Base-by-base conservation (phyloP, 2,113 vertebrate genomes). In the Phocoena phocoena region DNA sequence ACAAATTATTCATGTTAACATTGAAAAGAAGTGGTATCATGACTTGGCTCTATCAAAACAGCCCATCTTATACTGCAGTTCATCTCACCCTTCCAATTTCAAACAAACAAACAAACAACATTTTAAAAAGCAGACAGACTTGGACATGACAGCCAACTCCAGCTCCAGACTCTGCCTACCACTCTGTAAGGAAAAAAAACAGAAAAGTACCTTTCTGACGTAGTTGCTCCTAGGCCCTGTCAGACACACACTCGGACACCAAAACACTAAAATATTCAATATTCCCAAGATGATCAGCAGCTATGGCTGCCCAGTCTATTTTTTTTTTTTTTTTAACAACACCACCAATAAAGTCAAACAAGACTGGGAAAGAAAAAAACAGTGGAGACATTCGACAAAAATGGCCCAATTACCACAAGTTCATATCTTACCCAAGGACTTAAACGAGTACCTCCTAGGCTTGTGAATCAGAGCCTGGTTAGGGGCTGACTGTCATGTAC, bases 401-500 rank as follows among this genome's bases (percentile, higher is more conserved):
- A 93, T 88, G 88, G 98, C 99, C 98, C 98, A 98, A 98, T 98
- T 98, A 99, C 98, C 99, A 98, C 98, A 98, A 98, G 98, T 98
- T 98, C 97, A 50, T 97, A 97, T 98, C 99, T 99, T 99, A 98
- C 98, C 98, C 98, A 98, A 98, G 98, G 97, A 98, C 98, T 97
- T 98, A 98, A 98, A 97, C 17, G 3, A 97, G 93, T 77, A 98
- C 97, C 97, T 97, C 96, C 97, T 98, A 98, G 98, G 97, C 97
- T 97, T 98, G 11, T 97, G 97, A 98, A 99, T 99, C 98, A 99
- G 98, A 99, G 98, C 99, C 99, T 99, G 99, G 99, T 99, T 99
- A 98, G 99, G 99, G 99, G 99, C 99, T 99, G 99, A 99, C 99
- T 99, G 99, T 99, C 99, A 99, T 99, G 99, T 99, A 99, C 99